Conservation (phyloP, 2,797 vertebrate genomes). For the Odontamblyopus rebecca region DNA sequence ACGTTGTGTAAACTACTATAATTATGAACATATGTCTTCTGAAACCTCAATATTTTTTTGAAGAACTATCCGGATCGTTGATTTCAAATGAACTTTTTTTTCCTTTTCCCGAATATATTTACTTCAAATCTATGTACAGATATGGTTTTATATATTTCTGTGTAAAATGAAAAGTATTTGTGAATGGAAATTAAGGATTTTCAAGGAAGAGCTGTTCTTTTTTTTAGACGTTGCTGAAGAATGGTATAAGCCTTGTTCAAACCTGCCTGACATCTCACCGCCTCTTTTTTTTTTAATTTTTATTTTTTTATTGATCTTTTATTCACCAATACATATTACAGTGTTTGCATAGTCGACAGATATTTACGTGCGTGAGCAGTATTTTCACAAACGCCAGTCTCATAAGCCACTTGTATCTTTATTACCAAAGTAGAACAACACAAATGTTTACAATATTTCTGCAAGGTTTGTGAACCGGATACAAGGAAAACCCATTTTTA, state of each 20-base stretch:
- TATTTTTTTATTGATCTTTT: conserved; percentile 11
- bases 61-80: conserved; percentile 70
- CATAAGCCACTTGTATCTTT: conserved; percentile 60
- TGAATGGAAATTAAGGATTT: conserved; percentile 84
- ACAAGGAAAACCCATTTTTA: conserved; percentile 32
- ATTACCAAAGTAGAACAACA: conserved; percentile 72
- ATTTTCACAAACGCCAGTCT: conserved; percentile 47
- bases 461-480: conserved; percentile 47
- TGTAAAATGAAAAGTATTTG: conserved; percentile 79
- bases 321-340: conserved; percentile 59
- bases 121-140: conserved; percentile 87
- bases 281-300: conserved; percentile 40
- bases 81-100: conserved; percentile 61
- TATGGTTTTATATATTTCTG: conserved; percentile 98
- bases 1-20: conserved; percentile 85
- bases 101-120: conserved; percentile 80
- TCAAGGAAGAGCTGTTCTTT: conserved; percentile 75
- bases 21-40: conserved; percentile 72
- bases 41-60: conserved; percentile 75
- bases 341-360: conserved; percentile 52
- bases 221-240: conserved; percentile 69
- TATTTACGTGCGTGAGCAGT: conserved; percentile 33
- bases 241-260: conserved; percentile 67
- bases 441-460: conserved; percentile 77
- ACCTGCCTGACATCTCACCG: conserved; percentile 58